A percentile compares a stretch with the other conserved stretches of the same genome.
These are phyloP conservation scores for Chlorospingus flavigularis DNA, from an alignment of 2,797 vertebrate genomes.

Conservation along the genomic window DNA sequence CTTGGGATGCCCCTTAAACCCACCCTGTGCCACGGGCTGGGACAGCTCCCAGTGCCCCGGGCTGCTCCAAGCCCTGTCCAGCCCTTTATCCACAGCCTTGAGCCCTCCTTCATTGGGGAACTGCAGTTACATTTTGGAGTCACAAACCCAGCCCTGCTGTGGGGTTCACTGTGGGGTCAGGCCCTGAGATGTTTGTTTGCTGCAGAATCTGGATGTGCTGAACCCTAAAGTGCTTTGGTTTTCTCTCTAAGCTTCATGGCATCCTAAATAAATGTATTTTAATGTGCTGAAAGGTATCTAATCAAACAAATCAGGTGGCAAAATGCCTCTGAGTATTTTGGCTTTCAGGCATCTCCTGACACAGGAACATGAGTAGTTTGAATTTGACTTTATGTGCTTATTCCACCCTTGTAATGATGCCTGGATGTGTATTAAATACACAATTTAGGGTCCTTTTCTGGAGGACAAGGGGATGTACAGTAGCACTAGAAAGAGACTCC, in stretches of 20 bases:
- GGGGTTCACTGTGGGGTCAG: background rate
- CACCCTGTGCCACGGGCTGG: background rate
- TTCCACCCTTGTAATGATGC: background rate
- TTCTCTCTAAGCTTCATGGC: background rate
- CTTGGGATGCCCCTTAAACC: background rate
- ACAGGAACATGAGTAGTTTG: background rate
- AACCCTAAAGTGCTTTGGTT: background rate
- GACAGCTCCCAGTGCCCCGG: accelerated
- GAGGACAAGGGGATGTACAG: background rate
- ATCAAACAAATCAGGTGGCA: background rate
- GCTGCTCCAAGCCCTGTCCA: background rate
- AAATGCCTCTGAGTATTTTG: background rate
- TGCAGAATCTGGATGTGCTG: background rate
- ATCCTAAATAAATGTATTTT: background rate
- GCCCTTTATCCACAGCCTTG: background rate
- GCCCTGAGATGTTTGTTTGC: background rate
- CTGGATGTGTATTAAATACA: background rate
- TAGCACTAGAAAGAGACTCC: background rate
- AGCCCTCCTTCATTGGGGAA: background rate
- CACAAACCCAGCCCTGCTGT: background rate
- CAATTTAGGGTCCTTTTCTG: background rate
- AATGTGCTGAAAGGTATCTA: background rate
- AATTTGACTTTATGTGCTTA: background rate
- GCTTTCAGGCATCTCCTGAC: background rate
- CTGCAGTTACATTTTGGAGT: background rate